phyloP scores from a whole-genome alignment of 2,113 vertebrate species.

The Jacana jacana region DNA sequence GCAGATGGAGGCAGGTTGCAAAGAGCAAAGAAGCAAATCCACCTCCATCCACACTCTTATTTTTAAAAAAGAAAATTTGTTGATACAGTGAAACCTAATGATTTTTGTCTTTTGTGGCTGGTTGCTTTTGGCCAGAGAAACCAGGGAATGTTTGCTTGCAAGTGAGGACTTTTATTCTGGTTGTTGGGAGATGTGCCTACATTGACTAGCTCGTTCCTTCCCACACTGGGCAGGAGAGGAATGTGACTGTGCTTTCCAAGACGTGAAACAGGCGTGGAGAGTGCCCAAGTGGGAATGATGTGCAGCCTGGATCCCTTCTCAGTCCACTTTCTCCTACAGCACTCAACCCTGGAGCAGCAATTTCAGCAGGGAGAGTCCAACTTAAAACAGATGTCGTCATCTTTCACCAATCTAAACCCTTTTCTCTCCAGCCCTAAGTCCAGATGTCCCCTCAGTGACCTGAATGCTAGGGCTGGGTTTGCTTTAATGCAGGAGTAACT shows the following conservation, averaged over 20 bases:
- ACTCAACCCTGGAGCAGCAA: rapidly evolving
- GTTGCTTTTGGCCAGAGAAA: not conserved
- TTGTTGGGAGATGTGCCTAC: not conserved
- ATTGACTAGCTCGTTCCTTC: not conserved
- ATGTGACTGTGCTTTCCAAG: not conserved
- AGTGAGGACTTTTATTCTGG: not conserved
- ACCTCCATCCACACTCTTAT: not conserved
- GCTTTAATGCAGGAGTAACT: not conserved
- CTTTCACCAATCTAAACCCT: not conserved
- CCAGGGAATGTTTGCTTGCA: not conserved
- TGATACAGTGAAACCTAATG: not conserved
- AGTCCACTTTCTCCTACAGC: not conserved
- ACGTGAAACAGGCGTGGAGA: not conserved
- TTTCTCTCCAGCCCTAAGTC: not conserved
- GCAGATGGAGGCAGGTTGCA: not conserved
- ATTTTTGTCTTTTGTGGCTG: not conserved
- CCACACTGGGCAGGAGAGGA: not conserved
- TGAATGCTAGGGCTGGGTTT: not conserved
- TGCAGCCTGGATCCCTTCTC: not conserved
- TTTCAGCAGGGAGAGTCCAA: not conserved
- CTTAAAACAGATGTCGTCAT: not conserved
- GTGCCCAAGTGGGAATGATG: rapidly evolving
- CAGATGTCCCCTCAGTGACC: not conserved
- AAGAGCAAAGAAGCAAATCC: not conserved
- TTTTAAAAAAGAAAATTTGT: not conserved